These are phyloP conservation scores for Pagetopsis macropterus DNA, from an alignment of 2,797 vertebrate species.

Conservation along the genomic window DNA sequence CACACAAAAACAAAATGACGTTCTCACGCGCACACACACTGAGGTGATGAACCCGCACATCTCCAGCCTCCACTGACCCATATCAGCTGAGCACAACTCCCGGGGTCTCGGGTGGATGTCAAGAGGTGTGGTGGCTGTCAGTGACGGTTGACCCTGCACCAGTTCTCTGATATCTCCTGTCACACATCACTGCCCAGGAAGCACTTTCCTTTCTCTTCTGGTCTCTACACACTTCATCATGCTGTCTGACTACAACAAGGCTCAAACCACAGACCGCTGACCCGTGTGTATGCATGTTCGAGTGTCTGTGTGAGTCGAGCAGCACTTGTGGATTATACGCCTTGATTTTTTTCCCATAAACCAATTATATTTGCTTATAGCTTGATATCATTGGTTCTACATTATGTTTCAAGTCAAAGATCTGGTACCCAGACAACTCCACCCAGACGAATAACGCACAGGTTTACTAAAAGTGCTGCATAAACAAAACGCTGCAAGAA, in stretches of 20 bases:
- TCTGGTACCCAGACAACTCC: too few relatives aligned
- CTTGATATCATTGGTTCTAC: neutral
- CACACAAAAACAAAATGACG: conserved; percentile 40
- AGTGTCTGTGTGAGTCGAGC: conserved; percentile 4
- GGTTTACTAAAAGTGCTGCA: too few relatives aligned
- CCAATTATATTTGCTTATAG: neutral
- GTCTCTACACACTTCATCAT: conserved; percentile 73
- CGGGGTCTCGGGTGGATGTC: conserved; percentile 68
- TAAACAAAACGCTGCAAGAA: too few relatives aligned
- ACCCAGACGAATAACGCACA: too few relatives aligned
- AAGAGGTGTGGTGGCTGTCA: conserved; percentile 80
- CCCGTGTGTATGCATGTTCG: conserved; percentile 5
- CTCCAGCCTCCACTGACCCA: conserved; percentile 75
- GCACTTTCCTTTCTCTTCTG: conserved; percentile 72
- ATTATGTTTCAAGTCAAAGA: too few relatives aligned
- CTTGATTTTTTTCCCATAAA: conserved; percentile 26
- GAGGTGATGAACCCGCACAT: conserved; percentile 65
- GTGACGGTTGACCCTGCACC: conserved; percentile 78
- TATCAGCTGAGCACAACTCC: conserved; percentile 70
- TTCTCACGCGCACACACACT: conserved; percentile 43
- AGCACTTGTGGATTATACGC: conserved; percentile 9
- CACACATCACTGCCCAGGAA: conserved; percentile 79
- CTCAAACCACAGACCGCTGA: conserved; percentile 50
- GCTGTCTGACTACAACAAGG: conserved; percentile 65
- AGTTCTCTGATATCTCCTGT: conserved; percentile 80